phyloP scores from a whole-genome alignment of 2,888 invertebrate genomes.

The Conomelus anceps region DNA sequence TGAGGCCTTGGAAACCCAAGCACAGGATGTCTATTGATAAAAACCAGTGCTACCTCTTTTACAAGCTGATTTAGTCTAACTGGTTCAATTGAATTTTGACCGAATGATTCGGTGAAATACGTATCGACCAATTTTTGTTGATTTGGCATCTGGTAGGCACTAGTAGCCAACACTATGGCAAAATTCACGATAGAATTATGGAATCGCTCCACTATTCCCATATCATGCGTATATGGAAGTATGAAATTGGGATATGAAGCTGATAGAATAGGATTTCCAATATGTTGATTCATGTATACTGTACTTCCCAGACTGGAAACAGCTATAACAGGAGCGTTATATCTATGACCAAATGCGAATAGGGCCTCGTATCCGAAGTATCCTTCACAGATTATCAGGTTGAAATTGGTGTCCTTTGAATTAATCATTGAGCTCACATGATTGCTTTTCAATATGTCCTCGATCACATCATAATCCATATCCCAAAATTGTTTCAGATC shows the following conservation, averaged over 20 bases:
- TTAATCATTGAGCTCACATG: not conserved
- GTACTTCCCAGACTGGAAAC: not conserved
- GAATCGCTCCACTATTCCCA: not conserved
- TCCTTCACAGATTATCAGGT: conserved; percentile 1
- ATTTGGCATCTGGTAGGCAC: not conserved
- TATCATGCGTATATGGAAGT: not conserved
- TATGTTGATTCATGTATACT: not conserved
- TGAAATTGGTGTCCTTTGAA: not conserved
- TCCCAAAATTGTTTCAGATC: conserved; percentile 1
- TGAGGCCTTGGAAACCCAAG: not conserved
- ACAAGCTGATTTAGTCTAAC: not conserved
- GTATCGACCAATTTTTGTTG: not conserved
- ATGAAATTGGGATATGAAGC: not conserved
- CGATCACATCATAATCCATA: not conserved
- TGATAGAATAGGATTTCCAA: not conserved
- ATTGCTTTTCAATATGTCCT: not conserved
- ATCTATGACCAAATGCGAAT: not conserved
- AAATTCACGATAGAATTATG: not conserved
- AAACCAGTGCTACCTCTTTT: not conserved
- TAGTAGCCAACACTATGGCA: not conserved
- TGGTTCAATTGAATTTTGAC: not conserved
- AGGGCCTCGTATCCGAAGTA: not conserved
- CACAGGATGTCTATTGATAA: not conserved
- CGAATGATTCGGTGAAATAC: not conserved
- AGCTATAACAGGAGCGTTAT: not conserved